phyloP scores from a whole-genome alignment of 1,140 invertebrate species.

The Drusus annulatus region DNA sequence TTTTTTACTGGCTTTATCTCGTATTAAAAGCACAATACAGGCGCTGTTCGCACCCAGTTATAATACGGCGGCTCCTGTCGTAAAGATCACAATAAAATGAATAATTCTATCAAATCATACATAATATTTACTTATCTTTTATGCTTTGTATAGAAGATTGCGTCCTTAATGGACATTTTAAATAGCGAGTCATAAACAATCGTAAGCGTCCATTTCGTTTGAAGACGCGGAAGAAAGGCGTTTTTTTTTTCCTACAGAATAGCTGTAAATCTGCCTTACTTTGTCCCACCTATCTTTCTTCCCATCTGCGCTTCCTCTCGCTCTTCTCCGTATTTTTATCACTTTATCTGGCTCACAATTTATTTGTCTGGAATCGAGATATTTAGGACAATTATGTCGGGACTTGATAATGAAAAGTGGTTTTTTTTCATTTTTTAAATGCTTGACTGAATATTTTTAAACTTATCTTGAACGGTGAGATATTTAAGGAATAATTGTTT shows the following conservation, averaged over 20 bases:
- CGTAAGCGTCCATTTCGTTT: slow-evolving; percentile 28
- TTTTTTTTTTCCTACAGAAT: background rate
- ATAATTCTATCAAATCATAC: slow-evolving; percentile 32
- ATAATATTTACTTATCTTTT: slow-evolving; percentile 29
- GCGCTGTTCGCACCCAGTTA: background rate
- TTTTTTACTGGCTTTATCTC: slow-evolving; percentile 25
- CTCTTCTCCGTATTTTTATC: slow-evolving; percentile 18
- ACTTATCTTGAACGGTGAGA: too few relatives aligned
- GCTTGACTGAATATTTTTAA: too few relatives aligned
- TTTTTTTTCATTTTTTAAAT: background rate
- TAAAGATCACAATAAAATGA: slow-evolving; percentile 42
- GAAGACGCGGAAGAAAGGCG: slow-evolving; percentile 23
- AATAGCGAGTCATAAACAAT: slow-evolving; percentile 37
- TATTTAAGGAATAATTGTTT: too few relatives aligned
- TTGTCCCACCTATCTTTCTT: background rate
- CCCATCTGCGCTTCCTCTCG: background rate
- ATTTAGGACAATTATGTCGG: slow-evolving; percentile 5
- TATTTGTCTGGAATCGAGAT: slow-evolving; percentile 30
- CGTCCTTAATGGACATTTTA: slow-evolving; percentile 36
- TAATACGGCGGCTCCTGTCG: background rate
- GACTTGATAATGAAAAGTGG: background rate
- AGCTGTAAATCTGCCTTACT: slow-evolving; percentile 34
- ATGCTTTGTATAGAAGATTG: slow-evolving; percentile 31
- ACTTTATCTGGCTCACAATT: slow-evolving; percentile 12
- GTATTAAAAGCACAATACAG: slow-evolving; percentile 6